Conservation (phyloP, 2,888 invertebrate genomes). For the Agrochola circellaris region DNA sequence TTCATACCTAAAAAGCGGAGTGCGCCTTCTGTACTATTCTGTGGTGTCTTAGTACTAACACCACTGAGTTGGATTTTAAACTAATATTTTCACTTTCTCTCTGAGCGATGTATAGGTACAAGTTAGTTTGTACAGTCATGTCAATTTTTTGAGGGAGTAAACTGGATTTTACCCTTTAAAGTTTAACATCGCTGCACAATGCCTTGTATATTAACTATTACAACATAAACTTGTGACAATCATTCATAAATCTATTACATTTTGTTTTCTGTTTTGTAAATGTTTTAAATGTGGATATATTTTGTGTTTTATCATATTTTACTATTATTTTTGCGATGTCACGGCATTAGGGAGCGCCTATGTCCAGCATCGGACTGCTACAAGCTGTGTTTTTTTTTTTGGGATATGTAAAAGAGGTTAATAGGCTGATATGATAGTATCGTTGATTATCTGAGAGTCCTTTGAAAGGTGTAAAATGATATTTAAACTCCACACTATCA, state of each 20-base stretch:
- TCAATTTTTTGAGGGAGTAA: not conserved
- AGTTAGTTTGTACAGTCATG: not conserved
- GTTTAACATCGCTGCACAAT: not conserved
- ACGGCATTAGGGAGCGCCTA: not conserved
- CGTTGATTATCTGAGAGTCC: not conserved
- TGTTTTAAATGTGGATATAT: conserved; percentile 36
- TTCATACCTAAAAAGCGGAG: too few species aligned
- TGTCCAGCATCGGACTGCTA: too few species aligned
- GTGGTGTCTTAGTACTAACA: conserved; percentile 11
- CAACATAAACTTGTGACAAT: conserved; percentile 27
- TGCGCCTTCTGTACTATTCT: too few species aligned
- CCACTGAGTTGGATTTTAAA: not conserved
- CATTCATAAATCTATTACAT: conserved; percentile 22
- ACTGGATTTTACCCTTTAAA: not conserved
- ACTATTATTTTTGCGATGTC: not conserved
- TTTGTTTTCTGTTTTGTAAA: not conserved
- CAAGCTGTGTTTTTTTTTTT: not conserved
- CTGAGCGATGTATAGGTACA: conserved; percentile 14
- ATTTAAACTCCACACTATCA: not conserved
- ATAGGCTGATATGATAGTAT: conserved; percentile 3
- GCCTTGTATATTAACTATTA: not conserved
- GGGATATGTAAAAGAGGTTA: not conserved
- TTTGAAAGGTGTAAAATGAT: not conserved
- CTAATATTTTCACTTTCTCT: conserved; percentile 9
- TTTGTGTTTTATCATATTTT: conserved; percentile 3